phyloP scores from a whole-genome alignment of 2,113 vertebrate genomes.

The Vidua macroura region DNA sequence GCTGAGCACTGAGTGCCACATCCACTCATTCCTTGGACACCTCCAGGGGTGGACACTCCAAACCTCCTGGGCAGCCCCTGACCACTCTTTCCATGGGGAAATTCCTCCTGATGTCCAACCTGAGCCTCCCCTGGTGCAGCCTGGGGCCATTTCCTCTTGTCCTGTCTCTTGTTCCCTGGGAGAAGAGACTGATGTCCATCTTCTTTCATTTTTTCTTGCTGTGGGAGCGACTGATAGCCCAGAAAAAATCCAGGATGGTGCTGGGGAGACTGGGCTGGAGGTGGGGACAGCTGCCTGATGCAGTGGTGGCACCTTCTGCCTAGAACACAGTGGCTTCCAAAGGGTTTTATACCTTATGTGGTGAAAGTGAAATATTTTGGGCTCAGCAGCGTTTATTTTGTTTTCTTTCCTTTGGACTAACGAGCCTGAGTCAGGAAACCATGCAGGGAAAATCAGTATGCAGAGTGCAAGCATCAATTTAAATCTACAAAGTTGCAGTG shows the following conservation, averaged over 20 bases:
- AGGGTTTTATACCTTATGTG: accelerated
- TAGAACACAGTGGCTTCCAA: accelerated
- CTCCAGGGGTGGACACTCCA: neutral
- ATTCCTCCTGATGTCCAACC: accelerated
- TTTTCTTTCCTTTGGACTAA: constrained; percentile 2
- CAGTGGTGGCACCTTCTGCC: neutral
- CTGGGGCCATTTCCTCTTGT: accelerated
- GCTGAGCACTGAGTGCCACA: neutral
- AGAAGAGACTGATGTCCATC: too few relatives aligned
- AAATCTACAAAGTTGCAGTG: constrained; percentile 17
- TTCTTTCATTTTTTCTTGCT: neutral
- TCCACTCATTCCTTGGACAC: accelerated
- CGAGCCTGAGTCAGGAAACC: constrained; percentile 6
- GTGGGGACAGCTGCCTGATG: neutral
- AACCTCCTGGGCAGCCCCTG: neutral
- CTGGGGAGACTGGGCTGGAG: neutral
- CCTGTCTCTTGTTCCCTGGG: too few relatives aligned
- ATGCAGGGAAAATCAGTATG: neutral
- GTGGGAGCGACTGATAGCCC: neutral
- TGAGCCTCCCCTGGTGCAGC: neutral
- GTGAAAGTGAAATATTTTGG: neutral
- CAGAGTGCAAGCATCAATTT: neutral
- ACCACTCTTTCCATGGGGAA: accelerated
- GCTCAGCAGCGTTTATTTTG: neutral
- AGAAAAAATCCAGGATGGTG: too few relatives aligned